Percentiles rank a stretch among this genome's conserved stretches.
Conservation (phyloP, 2,113 vertebrate species). For the Phalacrocorax pelagicus region DNA sequence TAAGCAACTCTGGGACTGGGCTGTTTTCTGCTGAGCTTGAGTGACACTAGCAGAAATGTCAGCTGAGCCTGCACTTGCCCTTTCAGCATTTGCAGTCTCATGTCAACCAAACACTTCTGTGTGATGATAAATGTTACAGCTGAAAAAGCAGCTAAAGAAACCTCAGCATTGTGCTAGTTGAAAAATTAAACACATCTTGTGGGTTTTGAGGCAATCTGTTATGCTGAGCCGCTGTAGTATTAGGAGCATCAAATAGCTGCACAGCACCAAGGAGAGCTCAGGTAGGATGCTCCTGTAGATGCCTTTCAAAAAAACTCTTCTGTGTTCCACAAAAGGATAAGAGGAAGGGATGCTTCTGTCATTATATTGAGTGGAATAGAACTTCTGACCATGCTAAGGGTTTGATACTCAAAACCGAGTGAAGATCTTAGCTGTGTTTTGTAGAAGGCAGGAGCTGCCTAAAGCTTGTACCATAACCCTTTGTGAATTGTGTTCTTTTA, state of each 20-base stretch:
- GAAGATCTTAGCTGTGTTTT: neutral
- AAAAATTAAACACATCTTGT: neutral
- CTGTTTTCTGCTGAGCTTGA: neutral
- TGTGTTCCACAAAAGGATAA: neutral
- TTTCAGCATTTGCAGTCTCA: conserved; percentile 35
- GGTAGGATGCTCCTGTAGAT: neutral
- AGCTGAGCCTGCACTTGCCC: conserved; percentile 43
- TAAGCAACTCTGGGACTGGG: neutral
- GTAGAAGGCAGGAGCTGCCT: neutral
- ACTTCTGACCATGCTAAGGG: neutral
- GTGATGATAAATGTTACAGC: neutral
- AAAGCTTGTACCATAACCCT: neutral
- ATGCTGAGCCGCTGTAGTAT: neutral
- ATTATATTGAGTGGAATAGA: neutral
- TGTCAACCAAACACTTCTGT: neutral
- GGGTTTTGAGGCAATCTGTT: neutral
- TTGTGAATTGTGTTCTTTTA: neutral
- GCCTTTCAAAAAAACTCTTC: neutral
- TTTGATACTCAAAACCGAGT: neutral
- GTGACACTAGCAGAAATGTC: conserved; percentile 41
- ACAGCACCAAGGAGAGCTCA: neutral
- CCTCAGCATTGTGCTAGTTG: neutral
- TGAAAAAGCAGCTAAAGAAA: conserved; percentile 11
- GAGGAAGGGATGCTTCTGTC: neutral
- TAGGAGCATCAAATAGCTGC: neutral